Percentiles rank a stretch among this genome's conserved stretches.
Conservation (phyloP, 2,888 invertebrate genomes). For the Orthosia incerta region DNA sequence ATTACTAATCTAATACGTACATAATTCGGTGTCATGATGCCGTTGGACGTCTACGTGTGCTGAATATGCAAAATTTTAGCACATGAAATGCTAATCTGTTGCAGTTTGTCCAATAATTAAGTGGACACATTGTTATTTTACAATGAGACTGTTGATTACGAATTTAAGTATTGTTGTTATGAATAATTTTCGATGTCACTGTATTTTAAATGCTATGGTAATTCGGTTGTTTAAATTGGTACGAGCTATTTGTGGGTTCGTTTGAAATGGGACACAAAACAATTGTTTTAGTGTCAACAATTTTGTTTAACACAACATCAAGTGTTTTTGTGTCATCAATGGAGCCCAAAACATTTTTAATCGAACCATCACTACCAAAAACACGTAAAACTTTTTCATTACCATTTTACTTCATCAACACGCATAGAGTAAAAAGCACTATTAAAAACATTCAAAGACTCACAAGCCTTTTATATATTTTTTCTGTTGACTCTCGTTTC, state of each 20-base stretch:
- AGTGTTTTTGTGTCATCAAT: background rate
- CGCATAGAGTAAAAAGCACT: background rate
- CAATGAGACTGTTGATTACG: slow-evolving; percentile 50
- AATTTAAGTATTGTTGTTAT: slow-evolving; percentile 44
- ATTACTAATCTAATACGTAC: slow-evolving; percentile 78
- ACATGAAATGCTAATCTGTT: slow-evolving; percentile 67
- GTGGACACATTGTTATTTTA: slow-evolving; percentile 49
- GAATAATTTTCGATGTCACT: slow-evolving; percentile 33
- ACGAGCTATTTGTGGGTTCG: background rate
- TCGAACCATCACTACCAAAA: background rate
- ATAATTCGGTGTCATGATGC: slow-evolving; percentile 72
- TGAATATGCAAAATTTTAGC: slow-evolving; percentile 62
- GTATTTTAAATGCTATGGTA: slow-evolving; percentile 34
- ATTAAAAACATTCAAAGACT: background rate
- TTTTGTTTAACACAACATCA: background rate
- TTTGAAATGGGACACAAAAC: slow-evolving; percentile 13
- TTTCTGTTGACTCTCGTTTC: background rate
- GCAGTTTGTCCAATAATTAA: slow-evolving; percentile 69
- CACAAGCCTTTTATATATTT: background rate
- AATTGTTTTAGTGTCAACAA: background rate
- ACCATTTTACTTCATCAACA: background rate
- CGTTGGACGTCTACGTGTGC: slow-evolving; percentile 56
- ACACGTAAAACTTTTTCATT: background rate
- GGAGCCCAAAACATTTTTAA: background rate
- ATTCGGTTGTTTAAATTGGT: slow-evolving; percentile 30